Conservation (phyloP, 35 echinoderm and acorn worm species). For the Amphiura filiformis region DNA sequence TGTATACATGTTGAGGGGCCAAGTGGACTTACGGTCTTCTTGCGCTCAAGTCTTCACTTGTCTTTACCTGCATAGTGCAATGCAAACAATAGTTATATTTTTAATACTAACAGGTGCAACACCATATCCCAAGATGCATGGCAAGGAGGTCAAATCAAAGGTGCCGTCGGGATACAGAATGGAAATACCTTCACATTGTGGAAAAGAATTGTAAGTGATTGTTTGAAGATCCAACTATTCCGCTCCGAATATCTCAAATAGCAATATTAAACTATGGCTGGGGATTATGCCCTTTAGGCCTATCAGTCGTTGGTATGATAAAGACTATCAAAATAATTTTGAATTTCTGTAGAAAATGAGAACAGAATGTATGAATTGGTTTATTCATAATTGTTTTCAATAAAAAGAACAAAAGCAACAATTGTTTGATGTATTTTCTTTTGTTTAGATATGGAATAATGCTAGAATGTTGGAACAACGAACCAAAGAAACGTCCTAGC, state of each 20-base stretch:
- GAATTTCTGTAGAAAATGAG: background rate
- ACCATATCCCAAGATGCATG: slow-evolving; percentile 73
- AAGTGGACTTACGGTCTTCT: too few species aligned
- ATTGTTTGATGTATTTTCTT: background rate
- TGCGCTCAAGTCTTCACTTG: too few species aligned
- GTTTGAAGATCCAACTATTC: background rate
- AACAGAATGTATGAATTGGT: background rate
- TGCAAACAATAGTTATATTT: background rate
- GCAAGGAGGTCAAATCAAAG: slow-evolving; percentile 46
- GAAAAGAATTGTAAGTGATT: slow-evolving; percentile 75
- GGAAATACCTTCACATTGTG: slow-evolving; percentile 63
- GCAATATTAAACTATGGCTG: background rate
- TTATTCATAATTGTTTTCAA: background rate
- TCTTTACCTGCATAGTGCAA: background rate
- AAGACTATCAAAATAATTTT: background rate
- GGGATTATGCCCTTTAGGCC: too few species aligned
- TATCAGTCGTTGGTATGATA: too few species aligned
- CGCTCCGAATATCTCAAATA: background rate
- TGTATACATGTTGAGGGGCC: too few species aligned
- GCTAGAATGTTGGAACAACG: background rate
- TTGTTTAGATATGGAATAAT: background rate
- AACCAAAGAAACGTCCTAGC: background rate
- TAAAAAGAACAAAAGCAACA: too few species aligned
- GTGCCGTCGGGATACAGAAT: slow-evolving; percentile 69
- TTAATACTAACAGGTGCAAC: slow-evolving; percentile 69